A percentile compares a stretch with the other conserved stretches of the same genome.
These are phyloP conservation scores for Guaruba guarouba DNA, from an alignment of 2,113 vertebrate genomes.

Conservation along the genomic window DNA sequence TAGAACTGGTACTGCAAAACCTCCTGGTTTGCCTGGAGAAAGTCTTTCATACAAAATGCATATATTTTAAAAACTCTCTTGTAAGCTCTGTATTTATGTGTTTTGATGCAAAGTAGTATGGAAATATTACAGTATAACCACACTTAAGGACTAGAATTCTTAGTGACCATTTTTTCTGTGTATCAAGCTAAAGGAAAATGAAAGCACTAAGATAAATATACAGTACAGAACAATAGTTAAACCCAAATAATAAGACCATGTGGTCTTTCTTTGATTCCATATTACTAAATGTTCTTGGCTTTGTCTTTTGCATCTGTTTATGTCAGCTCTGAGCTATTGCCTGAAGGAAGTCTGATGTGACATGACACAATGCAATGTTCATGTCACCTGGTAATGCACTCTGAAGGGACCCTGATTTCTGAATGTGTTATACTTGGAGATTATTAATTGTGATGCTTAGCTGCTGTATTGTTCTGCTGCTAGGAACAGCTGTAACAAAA, in stretches of 20 bases:
- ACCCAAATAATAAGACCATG: neutral
- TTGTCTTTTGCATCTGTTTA: conserved; percentile 56
- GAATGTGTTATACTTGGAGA: conserved; percentile 12
- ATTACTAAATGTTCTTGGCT: neutral
- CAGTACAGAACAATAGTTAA: neutral
- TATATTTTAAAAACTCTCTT: neutral
- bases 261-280: neutral
- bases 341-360: conserved; percentile 51
- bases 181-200: neutral
- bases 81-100: neutral
- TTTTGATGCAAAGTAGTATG: neutral
- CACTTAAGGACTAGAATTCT: neutral
- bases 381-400: conserved; percentile 59
- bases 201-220: neutral
- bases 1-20: neutral
- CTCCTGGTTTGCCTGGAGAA: neutral
- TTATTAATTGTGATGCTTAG: conserved; percentile 57
- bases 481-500: conserved; percentile 49
- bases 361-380: conserved; percentile 22
- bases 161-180: neutral
- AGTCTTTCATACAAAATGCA: neutral
- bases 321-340: conserved; percentile 57
- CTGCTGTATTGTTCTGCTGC: conserved; percentile 55
- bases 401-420: conserved; percentile 16
- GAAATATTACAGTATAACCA: neutral